Base-by-base conservation (phyloP, 2,888 invertebrate genomes). In the Lasioglossum pauxillum region DNA sequence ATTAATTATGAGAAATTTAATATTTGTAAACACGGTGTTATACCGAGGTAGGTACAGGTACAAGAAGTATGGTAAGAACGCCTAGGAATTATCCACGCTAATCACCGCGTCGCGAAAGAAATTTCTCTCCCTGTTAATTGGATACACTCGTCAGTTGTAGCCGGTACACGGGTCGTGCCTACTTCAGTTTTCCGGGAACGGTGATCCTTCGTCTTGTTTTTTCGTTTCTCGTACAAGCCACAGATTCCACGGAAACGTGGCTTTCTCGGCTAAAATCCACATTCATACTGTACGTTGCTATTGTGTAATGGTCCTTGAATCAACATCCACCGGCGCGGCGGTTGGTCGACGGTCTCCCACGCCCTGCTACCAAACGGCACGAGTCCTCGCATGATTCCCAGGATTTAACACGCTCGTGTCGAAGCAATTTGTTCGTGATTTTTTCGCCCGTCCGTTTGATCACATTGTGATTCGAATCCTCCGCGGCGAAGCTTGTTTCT, bases 221-320 rank as follows among this genome's bases (percentile, higher is more conserved):
- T 80, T 67, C 60, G 64, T 72, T 27, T 27, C 35, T 49, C 73
- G 35, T 69, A 38, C n/a, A 64, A 60, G 5, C 67, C 35, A 60
- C 38, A 75, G 85, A 80, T 76, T 85, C 81, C 38, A 80, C 74
- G 90, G 84, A 90, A 90, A 90, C 90, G 91, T 90, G 89, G 89
- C 89, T 90, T 90, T 89, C 87, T 90, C 85, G 86, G 81, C 79
- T 88, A 78, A 84, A 80, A 85, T 73, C 83, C 80, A 84, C 82
- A 75, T 75, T 85, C 77, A 67, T 85, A 75, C 77, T 84, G 76
- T 84, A 84, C 88, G 79, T 86, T 86, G 41, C 80, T 83, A 91
- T 91, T 91, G 90, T 91, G 91, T 82, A 91, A 91, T 89, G 88
- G 89, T 90, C 90, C 90, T 91, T 91, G 90, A 91, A 91, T 88